Evolutionary conservation across 2,888 invertebrate genomes (phyloP).

Genomic region (Caenorhabditis sp.): DNA sequence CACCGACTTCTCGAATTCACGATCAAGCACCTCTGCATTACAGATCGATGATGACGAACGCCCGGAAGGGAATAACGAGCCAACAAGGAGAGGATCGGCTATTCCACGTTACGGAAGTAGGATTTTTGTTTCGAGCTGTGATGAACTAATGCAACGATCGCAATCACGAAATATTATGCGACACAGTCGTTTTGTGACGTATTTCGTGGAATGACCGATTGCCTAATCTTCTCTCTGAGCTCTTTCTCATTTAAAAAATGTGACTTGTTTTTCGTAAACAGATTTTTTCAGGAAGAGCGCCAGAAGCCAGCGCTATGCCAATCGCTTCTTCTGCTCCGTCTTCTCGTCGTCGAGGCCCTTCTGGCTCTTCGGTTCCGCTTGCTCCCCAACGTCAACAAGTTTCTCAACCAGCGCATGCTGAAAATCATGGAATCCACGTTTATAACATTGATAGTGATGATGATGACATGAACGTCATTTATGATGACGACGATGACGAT

Average conservation of each 20-base stretch:
- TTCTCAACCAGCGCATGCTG: too few species aligned
- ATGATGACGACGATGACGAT: constrained; percentile 35
- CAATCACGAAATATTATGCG: not conserved
- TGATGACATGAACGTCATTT: constrained; percentile 25
- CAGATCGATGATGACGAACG: constrained; percentile 22
- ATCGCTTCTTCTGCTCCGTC: not conserved
- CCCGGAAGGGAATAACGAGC: constrained; percentile 6
- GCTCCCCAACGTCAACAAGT: too few species aligned
- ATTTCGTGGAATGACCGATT: constrained; percentile 1
- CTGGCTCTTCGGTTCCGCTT: too few species aligned
- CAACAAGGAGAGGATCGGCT: not conserved
- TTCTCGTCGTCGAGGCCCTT: constrained; percentile 3
- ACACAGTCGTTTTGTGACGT: not conserved
- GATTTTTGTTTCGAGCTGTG: not conserved
- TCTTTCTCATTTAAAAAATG: not conserved
- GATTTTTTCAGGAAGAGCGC: not conserved
- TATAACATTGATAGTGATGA: constrained; percentile 28
- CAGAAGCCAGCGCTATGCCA: not conserved
- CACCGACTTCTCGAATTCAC: too few species aligned
- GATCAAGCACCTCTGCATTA: too few species aligned
- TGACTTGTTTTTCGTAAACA: not conserved
- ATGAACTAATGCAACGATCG: not conserved
- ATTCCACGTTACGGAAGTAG: constrained; percentile 21
- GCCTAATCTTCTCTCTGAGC: constrained; percentile 32
- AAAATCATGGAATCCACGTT: not conserved